Percentiles rank a stretch among this genome's conserved stretches.
Evolutionary conservation across 2,797 vertebrate genomes (phyloP).

Genomic region (Babyrousa celebensis): DNA sequence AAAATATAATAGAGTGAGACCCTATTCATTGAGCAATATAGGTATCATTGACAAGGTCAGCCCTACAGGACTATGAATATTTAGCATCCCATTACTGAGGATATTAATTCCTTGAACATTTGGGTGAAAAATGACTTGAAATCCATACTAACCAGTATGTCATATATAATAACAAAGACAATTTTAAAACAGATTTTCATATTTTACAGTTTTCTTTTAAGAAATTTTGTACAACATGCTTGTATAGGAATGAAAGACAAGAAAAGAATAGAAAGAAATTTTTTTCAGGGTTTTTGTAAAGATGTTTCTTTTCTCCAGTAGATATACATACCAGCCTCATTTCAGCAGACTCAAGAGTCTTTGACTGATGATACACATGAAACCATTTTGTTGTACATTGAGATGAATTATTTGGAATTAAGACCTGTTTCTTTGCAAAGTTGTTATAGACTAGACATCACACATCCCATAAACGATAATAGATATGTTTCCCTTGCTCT

Average conservation of each 20-base stretch:
- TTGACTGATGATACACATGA: slow-evolving; percentile 41
- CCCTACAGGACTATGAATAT: slow-evolving; percentile 73
- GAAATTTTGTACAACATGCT: slow-evolving; percentile 67
- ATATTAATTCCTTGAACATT: slow-evolving; percentile 85
- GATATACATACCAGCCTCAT: neutral
- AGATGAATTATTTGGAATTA: slow-evolving; percentile 17
- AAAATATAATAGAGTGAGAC: neutral
- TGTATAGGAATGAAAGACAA: slow-evolving; percentile 47
- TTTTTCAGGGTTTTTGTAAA: neutral
- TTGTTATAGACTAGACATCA: neutral
- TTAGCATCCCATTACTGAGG: slow-evolving; percentile 70
- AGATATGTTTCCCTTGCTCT: neutral
- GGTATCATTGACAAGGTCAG: neutral
- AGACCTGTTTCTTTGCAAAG: slow-evolving; percentile 10
- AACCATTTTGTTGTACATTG: slow-evolving; percentile 58
- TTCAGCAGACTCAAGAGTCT: neutral
- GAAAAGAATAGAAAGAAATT: slow-evolving; percentile 38
- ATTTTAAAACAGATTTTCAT: slow-evolving; percentile 85
- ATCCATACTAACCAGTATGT: slow-evolving; percentile 80
- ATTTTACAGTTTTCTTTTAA: slow-evolving; percentile 80
- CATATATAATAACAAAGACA: slow-evolving; percentile 85
- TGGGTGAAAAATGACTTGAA: slow-evolving; percentile 80
- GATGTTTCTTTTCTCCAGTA: slow-evolving; percentile 9
- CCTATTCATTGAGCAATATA: neutral
- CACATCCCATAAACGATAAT: neutral